phyloP scores from a whole-genome alignment of 2,888 invertebrate species.

The Cataglyphis livida region DNA sequence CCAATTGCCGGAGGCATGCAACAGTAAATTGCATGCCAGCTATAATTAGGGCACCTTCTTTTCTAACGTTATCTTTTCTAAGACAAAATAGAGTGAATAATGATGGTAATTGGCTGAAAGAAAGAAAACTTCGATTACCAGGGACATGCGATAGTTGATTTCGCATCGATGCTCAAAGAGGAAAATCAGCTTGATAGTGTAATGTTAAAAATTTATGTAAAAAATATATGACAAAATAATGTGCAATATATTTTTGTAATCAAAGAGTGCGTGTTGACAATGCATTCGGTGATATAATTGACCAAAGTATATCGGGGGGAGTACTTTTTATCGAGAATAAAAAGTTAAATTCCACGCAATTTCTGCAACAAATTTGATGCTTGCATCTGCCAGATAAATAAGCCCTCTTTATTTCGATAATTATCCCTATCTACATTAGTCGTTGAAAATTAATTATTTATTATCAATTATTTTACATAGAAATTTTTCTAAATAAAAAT shows the following conservation, averaged over 20 bases:
- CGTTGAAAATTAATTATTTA: background rate
- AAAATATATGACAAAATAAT: slow-evolving; percentile 10
- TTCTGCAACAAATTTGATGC: background rate
- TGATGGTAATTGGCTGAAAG: background rate
- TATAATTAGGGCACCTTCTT: background rate
- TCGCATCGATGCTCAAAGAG: background rate
- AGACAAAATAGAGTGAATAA: background rate
- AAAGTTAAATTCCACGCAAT: slow-evolving; percentile 16
- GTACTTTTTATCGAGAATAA: slow-evolving; percentile 30
- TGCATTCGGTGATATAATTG: background rate
- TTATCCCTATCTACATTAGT: background rate
- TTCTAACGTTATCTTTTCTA: slow-evolving; percentile 4
- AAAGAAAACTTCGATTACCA: slow-evolving; percentile 12
- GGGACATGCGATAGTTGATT: slow-evolving; percentile 10
- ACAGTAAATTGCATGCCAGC: background rate
- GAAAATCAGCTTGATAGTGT: background rate
- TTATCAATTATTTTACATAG: background rate
- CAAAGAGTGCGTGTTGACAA: slow-evolving; percentile 29
- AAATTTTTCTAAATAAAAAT: slow-evolving; percentile 4
- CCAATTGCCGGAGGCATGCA: background rate
- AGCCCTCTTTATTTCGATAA: background rate
- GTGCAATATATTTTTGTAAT: slow-evolving; percentile 11
- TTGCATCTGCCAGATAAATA: background rate
- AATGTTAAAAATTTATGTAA: slow-evolving; percentile 20
- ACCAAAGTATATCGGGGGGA: background rate